A percentile compares a stretch with the other conserved stretches of the same genome.
phyloP scores from a whole-genome alignment of 2,797 vertebrate species.

The Ispidina lecontei region DNA sequence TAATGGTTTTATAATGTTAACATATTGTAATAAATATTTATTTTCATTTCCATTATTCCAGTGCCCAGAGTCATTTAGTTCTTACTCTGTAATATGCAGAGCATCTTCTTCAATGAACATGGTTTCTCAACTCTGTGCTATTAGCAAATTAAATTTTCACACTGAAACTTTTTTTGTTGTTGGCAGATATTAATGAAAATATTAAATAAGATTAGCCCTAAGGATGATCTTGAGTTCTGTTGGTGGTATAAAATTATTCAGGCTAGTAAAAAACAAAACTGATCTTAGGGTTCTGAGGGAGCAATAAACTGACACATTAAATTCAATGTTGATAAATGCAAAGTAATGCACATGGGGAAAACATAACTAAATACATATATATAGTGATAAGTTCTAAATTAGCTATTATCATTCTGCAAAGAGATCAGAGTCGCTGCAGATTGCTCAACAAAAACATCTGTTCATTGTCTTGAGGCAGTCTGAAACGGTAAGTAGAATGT shows the following conservation, averaged over 20 bases:
- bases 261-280: slow-evolving; percentile 21
- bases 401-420: slow-evolving; percentile 65
- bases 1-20: not conserved
- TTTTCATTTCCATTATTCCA: slow-evolving; percentile 28
- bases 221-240: slow-evolving; percentile 14
- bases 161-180: slow-evolving; percentile 12
- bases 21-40: not conserved
- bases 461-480: slow-evolving; percentile 9
- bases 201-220: slow-evolving; percentile 50
- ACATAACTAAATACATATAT: slow-evolving; percentile 65
- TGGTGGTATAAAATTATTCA: slow-evolving; percentile 44
- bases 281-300: slow-evolving; percentile 47
- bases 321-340: slow-evolving; percentile 56
- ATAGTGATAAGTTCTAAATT: slow-evolving; percentile 63
- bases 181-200: slow-evolving; percentile 47
- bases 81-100: slow-evolving; percentile 5
- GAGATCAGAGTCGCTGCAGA: slow-evolving; percentile 46
- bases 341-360: slow-evolving; percentile 55
- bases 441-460: slow-evolving; percentile 60
- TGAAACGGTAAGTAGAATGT: slow-evolving; percentile 56
- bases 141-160: slow-evolving; percentile 24
- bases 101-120: not conserved
- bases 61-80: slow-evolving; percentile 11
- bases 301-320: slow-evolving; percentile 53
- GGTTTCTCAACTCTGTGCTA: not conserved